Percentiles rank a stretch among this genome's conserved stretches.
These are phyloP conservation scores for Octomys mimax DNA, from an alignment of 2,797 vertebrate genomes.

Conservation along the genomic window DNA sequence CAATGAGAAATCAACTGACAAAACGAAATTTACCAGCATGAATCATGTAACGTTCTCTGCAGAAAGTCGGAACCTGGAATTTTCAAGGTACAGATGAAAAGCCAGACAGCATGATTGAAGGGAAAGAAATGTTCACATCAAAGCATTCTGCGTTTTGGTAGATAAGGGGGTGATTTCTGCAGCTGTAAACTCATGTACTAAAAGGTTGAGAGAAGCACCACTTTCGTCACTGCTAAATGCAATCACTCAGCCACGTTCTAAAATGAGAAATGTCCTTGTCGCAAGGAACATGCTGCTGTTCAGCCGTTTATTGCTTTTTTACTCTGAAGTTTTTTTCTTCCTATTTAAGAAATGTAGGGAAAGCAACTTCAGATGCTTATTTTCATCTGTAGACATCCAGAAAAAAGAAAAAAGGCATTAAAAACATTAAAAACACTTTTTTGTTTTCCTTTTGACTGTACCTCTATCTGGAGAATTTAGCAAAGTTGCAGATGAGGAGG, in stretches of 20 bases:
- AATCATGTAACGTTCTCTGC: conserved; percentile 78
- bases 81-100: conserved; percentile 79
- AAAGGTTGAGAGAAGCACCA: conserved; percentile 89
- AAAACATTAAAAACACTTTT: conserved; percentile 83
- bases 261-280: conserved; percentile 80
- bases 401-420: conserved; percentile 80
- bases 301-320: conserved; percentile 86
- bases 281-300: conserved; percentile 87
- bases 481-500: conserved; percentile 97
- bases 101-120: conserved; percentile 77
- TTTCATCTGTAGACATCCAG: conserved; percentile 82
- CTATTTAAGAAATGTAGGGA: conserved; percentile 87
- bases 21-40: conserved; percentile 73
- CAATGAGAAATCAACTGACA: conserved; percentile 74
- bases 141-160: conserved; percentile 84
- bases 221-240: conserved; percentile 83
- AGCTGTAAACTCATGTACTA: conserved; percentile 88
- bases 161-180: conserved; percentile 83
- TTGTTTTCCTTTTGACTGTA: conserved; percentile 89
- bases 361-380: conserved; percentile 88
- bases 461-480: conserved; percentile 98
- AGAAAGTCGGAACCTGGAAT: conserved; percentile 76
- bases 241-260: conserved; percentile 83
- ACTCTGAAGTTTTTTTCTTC: conserved; percentile 87
- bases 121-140: conserved; percentile 82